These are phyloP conservation scores for Caenorhabditis japonica DNA, from an alignment of 2,888 invertebrate genomes.

Conservation along the genomic window DNA sequence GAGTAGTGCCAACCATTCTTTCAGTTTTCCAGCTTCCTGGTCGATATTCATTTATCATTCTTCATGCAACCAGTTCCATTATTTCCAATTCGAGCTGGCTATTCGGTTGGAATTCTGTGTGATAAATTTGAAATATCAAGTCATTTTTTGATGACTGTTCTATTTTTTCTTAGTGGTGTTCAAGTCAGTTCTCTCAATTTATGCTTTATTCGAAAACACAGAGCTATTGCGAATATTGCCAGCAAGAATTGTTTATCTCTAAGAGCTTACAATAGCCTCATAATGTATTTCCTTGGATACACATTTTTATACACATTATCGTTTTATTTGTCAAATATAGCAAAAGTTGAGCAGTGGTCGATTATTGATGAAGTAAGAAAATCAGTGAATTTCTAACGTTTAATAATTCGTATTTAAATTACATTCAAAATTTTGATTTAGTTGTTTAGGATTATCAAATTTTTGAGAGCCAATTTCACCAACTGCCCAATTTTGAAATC, in stretches of 20 bases:
- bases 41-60: constrained; percentile 21
- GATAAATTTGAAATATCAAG: neutral
- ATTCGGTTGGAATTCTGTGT: constrained; percentile 3
- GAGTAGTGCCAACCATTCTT: neutral
- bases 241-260: neutral
- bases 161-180: no score
- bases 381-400: no score
- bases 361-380: constrained; percentile 4
- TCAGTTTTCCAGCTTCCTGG: constrained; percentile 9
- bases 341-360: neutral
- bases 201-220: constrained; percentile 18
- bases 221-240: constrained; percentile 5
- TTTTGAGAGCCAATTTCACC: neutral
- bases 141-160: constrained; percentile 1
- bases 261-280: neutral
- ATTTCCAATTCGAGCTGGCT: constrained; percentile 14
- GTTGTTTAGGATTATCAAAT: constrained; percentile 7
- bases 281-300: neutral
- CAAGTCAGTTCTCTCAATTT: constrained; percentile 17
- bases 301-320: neutral
- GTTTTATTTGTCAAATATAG: neutral
- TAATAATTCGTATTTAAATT: no score
- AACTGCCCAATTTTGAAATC: neutral
- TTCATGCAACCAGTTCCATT: constrained; percentile 27
- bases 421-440: neutral